A percentile compares a stretch with the other conserved stretches of the same genome.
These are phyloP conservation scores for Martes martes DNA, from an alignment of 2,113 vertebrate species.

Conservation along the genomic window DNA sequence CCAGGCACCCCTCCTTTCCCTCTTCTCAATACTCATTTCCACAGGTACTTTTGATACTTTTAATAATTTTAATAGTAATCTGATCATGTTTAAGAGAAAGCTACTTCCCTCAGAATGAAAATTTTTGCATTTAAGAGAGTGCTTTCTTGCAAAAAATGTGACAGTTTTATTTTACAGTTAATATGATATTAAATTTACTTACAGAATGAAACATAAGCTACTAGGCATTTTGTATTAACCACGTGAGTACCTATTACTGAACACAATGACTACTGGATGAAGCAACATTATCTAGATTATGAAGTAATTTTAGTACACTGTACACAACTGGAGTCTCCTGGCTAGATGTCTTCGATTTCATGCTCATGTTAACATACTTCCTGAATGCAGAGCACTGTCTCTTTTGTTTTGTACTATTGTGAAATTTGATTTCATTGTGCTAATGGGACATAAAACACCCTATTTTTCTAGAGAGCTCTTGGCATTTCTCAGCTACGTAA, in stretches of 20 bases:
- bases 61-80: not conserved
- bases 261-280: not conserved
- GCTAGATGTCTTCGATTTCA: not conserved
- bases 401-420: not conserved
- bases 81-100: not conserved
- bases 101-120: not conserved
- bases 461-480: not conserved
- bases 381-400: not conserved
- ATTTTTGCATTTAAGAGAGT: not conserved
- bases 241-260: not conserved
- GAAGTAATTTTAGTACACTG: conserved; percentile 24
- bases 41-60: not conserved
- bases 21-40: not conserved
- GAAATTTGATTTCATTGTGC: conserved; percentile 1
- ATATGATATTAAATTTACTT: not conserved
- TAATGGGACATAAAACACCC: not conserved
- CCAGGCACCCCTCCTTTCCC: not conserved
- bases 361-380: not conserved
- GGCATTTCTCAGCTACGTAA: not conserved
- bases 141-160: conserved; percentile 28
- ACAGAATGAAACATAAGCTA: conserved; percentile 35
- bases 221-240: conserved; percentile 32
- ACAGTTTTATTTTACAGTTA: conserved; percentile 50
- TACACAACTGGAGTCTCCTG: not conserved
- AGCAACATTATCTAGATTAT: conserved; percentile 6